A percentile compares a stretch with the other conserved stretches of the same genome.
Evolutionary conservation across 2,113 vertebrate genomes (phyloP).

Genomic region (Poeciliopsis turrubarensis): DNA sequence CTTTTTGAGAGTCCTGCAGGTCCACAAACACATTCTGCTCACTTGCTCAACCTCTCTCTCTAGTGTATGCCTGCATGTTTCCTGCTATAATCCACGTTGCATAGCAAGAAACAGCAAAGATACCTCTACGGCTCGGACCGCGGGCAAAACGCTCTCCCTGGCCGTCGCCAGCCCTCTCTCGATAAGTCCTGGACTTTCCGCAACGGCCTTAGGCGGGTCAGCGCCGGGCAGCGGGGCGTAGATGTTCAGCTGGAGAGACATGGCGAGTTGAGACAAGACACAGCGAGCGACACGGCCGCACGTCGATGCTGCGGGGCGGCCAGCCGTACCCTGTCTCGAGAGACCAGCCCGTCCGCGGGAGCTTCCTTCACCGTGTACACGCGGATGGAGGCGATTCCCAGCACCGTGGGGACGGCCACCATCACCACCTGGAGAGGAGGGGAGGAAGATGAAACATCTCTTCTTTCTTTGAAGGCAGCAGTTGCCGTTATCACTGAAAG

Average conservation of each 20-base stretch:
- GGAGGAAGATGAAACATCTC: not conserved
- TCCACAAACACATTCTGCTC: no score
- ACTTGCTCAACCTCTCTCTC: no score
- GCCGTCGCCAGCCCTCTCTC: conserved; percentile 76
- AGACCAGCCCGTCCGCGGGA: conserved; percentile 58
- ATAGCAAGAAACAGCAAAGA: not conserved
- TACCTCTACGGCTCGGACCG: conserved; percentile 83
- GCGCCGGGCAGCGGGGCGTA: conserved; percentile 75
- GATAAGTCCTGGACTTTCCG: conserved; percentile 82
- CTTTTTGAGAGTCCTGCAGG: no score
- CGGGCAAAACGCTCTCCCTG: conserved; percentile 63
- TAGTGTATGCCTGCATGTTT: no score
- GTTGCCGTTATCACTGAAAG: not conserved
- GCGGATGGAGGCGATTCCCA: conserved; percentile 81
- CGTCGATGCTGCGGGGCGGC: not conserved
- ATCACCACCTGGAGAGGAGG: conserved; percentile 80
- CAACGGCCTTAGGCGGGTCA: conserved; percentile 66
- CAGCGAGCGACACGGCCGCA: not conserved
- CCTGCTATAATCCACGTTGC: no score
- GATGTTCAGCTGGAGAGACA: conserved; percentile 83
- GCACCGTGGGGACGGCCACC: conserved; percentile 78
- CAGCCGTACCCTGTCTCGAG: conserved; percentile 78
- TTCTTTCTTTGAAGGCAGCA: not conserved
- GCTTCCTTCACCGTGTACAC: conserved; percentile 75
- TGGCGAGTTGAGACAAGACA: not conserved